These are phyloP conservation scores for Caradrina kadenii DNA, from an alignment of 2,888 invertebrate genomes.

Conservation along the genomic window DNA sequence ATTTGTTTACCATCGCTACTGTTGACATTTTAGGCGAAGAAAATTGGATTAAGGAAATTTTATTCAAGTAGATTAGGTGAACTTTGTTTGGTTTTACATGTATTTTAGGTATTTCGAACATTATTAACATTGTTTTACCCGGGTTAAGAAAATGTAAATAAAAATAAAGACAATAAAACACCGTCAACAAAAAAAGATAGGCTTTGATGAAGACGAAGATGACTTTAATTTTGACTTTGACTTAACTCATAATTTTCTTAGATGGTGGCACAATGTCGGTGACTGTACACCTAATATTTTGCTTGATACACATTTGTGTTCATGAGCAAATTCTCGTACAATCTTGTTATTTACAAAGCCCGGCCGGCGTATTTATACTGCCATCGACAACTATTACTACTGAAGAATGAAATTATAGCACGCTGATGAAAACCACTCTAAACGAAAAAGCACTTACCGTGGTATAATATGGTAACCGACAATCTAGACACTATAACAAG, in stretches of 20 bases:
- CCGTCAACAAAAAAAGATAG: too few relatives aligned
- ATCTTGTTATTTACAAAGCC: conserved; percentile 22
- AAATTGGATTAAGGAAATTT: conserved; percentile 48
- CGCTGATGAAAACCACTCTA: conserved; percentile 48
- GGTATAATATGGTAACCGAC: conserved; percentile 27
- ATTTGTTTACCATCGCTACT: conserved; percentile 40
- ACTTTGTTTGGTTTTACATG: conserved; percentile 44
- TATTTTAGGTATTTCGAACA: conserved; percentile 16
- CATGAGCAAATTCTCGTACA: neutral
- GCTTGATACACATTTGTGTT: too few relatives aligned
- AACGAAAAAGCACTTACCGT: conserved; percentile 49
- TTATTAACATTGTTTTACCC: too few relatives aligned
- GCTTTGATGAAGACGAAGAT: too few relatives aligned
- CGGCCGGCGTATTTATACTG: conserved; percentile 7
- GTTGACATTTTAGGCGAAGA: conserved; percentile 28
- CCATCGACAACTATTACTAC: conserved; percentile 33
- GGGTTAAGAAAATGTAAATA: too few relatives aligned
- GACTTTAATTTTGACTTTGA: too few relatives aligned
- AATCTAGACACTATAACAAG: conserved; percentile 44
- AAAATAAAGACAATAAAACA: too few relatives aligned
- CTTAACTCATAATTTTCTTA: too few relatives aligned
- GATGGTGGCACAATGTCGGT: too few relatives aligned
- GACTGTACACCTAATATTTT: too few relatives aligned
- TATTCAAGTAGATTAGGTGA: conserved; percentile 46
- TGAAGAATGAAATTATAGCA: conserved; percentile 54